Percentiles rank a stretch among this genome's conserved stretches.
Evolutionary conservation across 2,113 vertebrate species (phyloP).

Genomic region (Melospiza georgiana): DNA sequence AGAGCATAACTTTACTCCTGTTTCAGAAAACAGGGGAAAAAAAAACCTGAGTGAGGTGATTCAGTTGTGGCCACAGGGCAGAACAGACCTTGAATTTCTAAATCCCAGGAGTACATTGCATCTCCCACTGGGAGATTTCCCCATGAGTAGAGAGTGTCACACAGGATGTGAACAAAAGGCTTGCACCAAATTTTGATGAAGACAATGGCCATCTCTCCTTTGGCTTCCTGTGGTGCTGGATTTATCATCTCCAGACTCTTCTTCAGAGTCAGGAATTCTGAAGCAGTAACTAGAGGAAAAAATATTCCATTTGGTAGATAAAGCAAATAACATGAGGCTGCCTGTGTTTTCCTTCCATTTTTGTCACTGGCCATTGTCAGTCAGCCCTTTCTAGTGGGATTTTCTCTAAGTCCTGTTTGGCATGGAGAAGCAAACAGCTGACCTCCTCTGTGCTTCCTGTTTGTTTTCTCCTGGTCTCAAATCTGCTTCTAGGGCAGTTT

Average conservation of each 20-base stretch:
- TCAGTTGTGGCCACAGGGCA: neutral
- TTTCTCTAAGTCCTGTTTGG: neutral
- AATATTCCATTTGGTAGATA: neutral
- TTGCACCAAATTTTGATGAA: neutral
- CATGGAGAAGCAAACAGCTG: neutral
- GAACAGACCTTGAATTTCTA: neutral
- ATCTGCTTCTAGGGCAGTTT: neutral
- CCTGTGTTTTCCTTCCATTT: neutral
- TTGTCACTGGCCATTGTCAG: neutral
- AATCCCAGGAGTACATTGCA: neutral
- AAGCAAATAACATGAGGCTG: neutral
- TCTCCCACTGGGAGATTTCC: neutral
- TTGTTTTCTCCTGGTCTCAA: neutral
- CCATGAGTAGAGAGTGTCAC: neutral
- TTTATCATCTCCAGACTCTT: neutral
- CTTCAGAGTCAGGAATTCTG: neutral
- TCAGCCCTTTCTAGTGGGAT: neutral
- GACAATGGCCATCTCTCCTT: fast-evolving
- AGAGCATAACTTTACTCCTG: neutral
- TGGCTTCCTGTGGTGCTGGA: neutral
- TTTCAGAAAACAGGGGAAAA: neutral
- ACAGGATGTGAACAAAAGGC: neutral
- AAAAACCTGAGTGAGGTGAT: neutral
- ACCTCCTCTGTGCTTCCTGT: neutral
- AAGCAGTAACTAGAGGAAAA: neutral